phyloP scores from a whole-genome alignment of 2,797 vertebrate genomes.

The Hipposideros larvatus region DNA sequence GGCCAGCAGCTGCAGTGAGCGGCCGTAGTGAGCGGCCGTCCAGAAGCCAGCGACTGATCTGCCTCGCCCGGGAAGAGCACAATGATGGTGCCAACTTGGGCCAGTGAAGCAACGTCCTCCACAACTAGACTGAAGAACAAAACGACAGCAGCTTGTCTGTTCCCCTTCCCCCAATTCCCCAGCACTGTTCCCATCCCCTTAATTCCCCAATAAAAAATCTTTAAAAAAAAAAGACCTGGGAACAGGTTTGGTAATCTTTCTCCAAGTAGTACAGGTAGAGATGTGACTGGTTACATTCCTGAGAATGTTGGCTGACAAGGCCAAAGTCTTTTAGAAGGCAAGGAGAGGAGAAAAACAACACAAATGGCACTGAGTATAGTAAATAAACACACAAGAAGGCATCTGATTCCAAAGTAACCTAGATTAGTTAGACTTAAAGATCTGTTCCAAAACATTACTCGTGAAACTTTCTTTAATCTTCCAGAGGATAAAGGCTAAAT shows the following conservation, averaged over 20 bases:
- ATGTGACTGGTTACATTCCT: not conserved
- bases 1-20: too few species aligned
- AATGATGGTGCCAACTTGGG: too few species aligned
- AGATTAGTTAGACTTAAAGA: not conserved
- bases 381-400: not conserved
- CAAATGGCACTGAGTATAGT: not conserved
- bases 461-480: slow-evolving; percentile 30
- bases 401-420: not conserved
- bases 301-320: not conserved
- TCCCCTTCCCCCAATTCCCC: too few species aligned
- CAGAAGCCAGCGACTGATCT: too few species aligned
- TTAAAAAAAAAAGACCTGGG: not conserved
- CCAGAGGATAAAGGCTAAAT: not conserved
- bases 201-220: too few species aligned
- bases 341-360: not conserved
- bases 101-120: too few species aligned
- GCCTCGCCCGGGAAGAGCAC: too few species aligned
- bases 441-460: not conserved
- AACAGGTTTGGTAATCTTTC: not conserved
- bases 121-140: too few species aligned
- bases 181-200: too few species aligned
- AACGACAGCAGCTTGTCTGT: too few species aligned
- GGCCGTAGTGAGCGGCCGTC: too few species aligned
- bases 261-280: not conserved
- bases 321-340: slow-evolving; percentile 7